Conservation (phyloP, 92 coral and sea anemone genomes). For the Epizoanthus scotinus region DNA sequence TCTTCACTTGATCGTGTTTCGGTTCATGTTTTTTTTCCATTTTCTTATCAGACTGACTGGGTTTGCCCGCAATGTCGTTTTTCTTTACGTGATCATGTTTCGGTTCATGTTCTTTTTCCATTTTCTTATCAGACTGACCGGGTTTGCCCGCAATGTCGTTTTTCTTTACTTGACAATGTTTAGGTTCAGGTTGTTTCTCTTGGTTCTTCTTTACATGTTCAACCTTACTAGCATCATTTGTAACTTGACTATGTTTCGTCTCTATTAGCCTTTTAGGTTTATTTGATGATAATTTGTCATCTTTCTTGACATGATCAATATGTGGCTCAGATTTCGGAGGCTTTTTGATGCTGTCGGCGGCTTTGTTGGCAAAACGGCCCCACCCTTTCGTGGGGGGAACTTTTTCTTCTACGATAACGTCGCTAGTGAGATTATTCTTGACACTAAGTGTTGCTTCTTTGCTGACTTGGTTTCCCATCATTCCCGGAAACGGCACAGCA, state of each 20-base stretch:
- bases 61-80: neutral
- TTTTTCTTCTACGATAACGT: constrained; percentile 29
- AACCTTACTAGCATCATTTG: neutral
- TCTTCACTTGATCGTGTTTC: too few species aligned
- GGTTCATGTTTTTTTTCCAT: neutral
- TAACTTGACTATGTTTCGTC: constrained; percentile 31
- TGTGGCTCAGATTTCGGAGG: constrained; percentile 22
- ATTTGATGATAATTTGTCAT: neutral
- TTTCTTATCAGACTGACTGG: too few species aligned
- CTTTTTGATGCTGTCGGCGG: neutral
- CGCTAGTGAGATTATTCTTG: constrained; percentile 38
- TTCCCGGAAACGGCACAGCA: constrained; percentile 37
- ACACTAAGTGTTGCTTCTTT: constrained; percentile 1
- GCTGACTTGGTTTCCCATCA: constrained; percentile 34
- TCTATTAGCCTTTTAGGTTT: constrained; percentile 14
- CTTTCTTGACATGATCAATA: neutral
- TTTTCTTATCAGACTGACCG: neutral
- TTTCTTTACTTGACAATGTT: neutral
- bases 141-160: constrained; percentile 1
- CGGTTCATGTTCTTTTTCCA: neutral
- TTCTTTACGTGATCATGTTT: neutral
- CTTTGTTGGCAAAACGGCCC: constrained; percentile 18
- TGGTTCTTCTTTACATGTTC: neutral
- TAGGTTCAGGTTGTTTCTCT: neutral
- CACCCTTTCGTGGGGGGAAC: constrained; percentile 17